Evolutionary conservation across 2,888 invertebrate genomes (phyloP).

Genomic region (Polymixis flavicincta): DNA sequence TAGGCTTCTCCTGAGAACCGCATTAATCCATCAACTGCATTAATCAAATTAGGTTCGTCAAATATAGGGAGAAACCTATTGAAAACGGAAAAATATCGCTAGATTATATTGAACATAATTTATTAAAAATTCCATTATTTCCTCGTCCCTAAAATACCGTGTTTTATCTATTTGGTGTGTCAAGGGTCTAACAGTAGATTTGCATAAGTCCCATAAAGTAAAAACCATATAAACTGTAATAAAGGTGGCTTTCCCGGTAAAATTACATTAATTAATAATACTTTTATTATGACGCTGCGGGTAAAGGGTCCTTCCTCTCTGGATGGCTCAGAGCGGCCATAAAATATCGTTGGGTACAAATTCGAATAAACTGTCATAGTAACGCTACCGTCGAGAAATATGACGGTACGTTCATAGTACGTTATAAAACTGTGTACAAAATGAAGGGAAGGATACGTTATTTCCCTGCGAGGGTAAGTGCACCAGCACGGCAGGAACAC

Average conservation of each 20-base stretch:
- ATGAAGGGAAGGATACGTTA: conserved; percentile 11
- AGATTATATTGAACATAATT: not conserved
- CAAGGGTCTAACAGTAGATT: conserved; percentile 15
- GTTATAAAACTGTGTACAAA: conserved; percentile 38
- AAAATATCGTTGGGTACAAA: conserved; percentile 56
- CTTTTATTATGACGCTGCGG: conserved; percentile 41
- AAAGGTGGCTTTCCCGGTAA: conserved; percentile 23
- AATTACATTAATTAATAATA: conserved; percentile 45
- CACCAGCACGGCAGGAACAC: conserved; percentile 20
- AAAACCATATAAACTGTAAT: conserved; percentile 38
- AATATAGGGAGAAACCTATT: not conserved
- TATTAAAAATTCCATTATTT: not conserved
- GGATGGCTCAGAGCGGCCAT: conserved; percentile 14
- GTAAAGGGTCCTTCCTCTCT: conserved; percentile 26
- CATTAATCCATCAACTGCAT: too few species aligned
- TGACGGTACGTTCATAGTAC: conserved; percentile 37
- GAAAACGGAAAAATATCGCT: not conserved
- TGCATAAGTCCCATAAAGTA: conserved; percentile 24
- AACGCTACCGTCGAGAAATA: conserved; percentile 42
- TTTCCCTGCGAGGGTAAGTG: conserved; percentile 24
- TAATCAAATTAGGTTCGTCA: not conserved
- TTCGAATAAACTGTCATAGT: conserved; percentile 53
- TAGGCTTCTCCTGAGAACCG: too few species aligned
- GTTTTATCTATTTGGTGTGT: conserved; percentile 22
- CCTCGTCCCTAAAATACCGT: not conserved